Evolutionary conservation across 2,888 invertebrate genomes (phyloP).

Genomic region (Chaetogeoica ovagalla): DNA sequence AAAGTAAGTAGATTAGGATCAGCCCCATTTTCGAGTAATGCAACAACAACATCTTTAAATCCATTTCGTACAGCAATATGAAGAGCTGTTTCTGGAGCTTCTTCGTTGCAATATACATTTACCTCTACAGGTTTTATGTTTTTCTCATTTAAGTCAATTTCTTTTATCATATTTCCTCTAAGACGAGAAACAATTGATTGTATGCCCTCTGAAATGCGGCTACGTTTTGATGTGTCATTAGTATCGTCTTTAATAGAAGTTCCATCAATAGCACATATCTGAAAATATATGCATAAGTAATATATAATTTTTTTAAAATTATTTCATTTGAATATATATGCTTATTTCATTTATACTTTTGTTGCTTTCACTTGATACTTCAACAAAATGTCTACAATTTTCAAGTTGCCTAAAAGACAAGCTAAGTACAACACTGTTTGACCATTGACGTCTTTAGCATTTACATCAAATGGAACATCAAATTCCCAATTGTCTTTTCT

Average conservation of each 20-base stretch:
- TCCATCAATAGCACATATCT: slow-evolving; percentile 34
- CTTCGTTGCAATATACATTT: slow-evolving; percentile 75
- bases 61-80: slow-evolving; percentile 78
- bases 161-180: slow-evolving; percentile 63
- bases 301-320: not conserved
- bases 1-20: slow-evolving; percentile 74
- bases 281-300: not conserved
- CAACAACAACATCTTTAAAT: slow-evolving; percentile 71
- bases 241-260: slow-evolving; percentile 33
- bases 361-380: slow-evolving; percentile 70
- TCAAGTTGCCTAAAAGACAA: slow-evolving; percentile 78
- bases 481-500: slow-evolving; percentile 83
- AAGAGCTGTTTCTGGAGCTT: slow-evolving; percentile 79
- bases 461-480: slow-evolving; percentile 87
- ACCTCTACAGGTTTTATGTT: slow-evolving; percentile 72
- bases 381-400: slow-evolving; percentile 76
- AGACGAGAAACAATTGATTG: slow-evolving; percentile 84
- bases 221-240: slow-evolving; percentile 61
- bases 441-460: slow-evolving; percentile 84
- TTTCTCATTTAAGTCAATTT: slow-evolving; percentile 59
- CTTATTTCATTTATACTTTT: slow-evolving; percentile 27
- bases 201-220: slow-evolving; percentile 82
- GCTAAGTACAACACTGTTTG: slow-evolving; percentile 91
- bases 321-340: not conserved
- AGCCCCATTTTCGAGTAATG: slow-evolving; percentile 77